phyloP scores from a whole-genome alignment of 2,797 vertebrate species.

The Parotocinclus haroldoi region DNA sequence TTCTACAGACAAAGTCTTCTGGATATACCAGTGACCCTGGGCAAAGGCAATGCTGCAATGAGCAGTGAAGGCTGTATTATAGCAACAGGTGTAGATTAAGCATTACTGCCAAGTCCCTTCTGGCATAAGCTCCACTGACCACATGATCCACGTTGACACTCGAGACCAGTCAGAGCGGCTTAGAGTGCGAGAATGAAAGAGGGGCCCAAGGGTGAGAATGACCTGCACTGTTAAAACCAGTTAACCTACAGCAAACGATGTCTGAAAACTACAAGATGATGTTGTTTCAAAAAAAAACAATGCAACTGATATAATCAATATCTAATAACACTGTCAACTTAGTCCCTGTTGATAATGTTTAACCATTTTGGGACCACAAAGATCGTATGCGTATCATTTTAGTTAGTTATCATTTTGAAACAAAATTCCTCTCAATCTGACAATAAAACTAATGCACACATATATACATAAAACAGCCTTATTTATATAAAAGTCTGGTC shows the following conservation, averaged over 20 bases:
- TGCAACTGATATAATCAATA: neutral
- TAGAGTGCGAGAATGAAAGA: conserved; percentile 23
- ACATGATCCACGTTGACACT: conserved; percentile 61
- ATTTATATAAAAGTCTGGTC: too few relatives aligned
- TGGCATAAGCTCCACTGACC: conserved; percentile 50
- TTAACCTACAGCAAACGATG: conserved; percentile 3
- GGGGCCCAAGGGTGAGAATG: conserved; percentile 7
- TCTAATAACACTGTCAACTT: too few relatives aligned
- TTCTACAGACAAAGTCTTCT: too few relatives aligned
- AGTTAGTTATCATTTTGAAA: too few relatives aligned
- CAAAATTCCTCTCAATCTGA: too few relatives aligned
- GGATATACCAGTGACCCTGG: neutral
- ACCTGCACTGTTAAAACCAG: conserved; percentile 1
- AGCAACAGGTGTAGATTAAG: conserved; percentile 58
- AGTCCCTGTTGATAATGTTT: too few relatives aligned
- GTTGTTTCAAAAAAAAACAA: too few relatives aligned
- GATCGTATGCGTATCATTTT: too few relatives aligned
- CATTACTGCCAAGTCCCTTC: conserved; percentile 25
- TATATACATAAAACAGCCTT: too few relatives aligned
- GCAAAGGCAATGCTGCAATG: conserved; percentile 5
- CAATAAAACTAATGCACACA: too few relatives aligned
- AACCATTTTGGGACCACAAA: too few relatives aligned
- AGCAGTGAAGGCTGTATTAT: conserved; percentile 45
- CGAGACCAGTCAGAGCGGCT: conserved; percentile 49
- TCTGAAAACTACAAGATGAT: neutral